A percentile compares a stretch with the other conserved stretches of the same genome.
Conservation (phyloP, 2,888 invertebrate species). For the Eilema griseolum region DNA sequence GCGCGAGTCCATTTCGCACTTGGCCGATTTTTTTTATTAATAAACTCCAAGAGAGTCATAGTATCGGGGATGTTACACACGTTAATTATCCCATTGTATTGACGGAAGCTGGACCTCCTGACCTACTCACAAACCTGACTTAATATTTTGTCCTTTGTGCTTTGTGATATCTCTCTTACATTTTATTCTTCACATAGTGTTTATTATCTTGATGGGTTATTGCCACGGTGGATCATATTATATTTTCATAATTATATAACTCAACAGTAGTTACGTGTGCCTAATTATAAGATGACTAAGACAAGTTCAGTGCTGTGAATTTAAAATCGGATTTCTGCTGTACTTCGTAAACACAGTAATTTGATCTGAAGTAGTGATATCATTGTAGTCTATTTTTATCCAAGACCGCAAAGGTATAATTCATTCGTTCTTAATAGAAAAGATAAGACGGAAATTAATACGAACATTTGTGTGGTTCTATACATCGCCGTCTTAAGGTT, state of each 20-base stretch:
- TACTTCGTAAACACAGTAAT: background rate
- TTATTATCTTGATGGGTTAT: background rate
- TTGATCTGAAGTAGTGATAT: constrained; percentile 6
- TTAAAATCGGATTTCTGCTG: background rate
- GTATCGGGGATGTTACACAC: background rate
- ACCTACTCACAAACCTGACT: background rate
- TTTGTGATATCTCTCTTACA: background rate
- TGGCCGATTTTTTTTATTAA: no score
- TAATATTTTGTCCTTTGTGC: background rate
- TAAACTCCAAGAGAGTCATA: background rate
- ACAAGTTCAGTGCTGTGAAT: background rate
- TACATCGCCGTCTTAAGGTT: constrained; percentile 31
- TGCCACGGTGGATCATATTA: background rate
- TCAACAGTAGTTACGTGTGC: background rate
- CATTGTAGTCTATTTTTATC: constrained; percentile 14
- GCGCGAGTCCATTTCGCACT: no score
- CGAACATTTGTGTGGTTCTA: constrained; percentile 38
- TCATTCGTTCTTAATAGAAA: constrained; percentile 19
- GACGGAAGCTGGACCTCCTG: background rate
- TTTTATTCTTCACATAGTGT: background rate
- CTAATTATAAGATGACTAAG: background rate
- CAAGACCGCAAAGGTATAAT: constrained; percentile 14
- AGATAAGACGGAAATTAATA: constrained; percentile 23
- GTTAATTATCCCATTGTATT: background rate
- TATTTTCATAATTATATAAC: background rate